phyloP scores from a whole-genome alignment of 64 coral and sea anemone species.

The Montipora foliosa region DNA sequence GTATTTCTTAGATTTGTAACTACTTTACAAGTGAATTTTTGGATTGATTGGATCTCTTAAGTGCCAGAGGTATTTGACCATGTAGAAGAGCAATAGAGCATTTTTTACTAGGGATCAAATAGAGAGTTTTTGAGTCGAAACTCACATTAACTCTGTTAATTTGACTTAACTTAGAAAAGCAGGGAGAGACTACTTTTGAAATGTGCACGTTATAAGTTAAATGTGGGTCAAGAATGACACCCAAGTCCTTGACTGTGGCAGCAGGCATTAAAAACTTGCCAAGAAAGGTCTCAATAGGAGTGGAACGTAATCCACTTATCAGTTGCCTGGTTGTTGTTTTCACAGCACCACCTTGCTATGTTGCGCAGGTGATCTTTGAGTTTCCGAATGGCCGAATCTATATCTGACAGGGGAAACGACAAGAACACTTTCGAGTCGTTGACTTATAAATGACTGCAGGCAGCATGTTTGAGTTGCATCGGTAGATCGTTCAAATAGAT shows the following conservation, averaged over 20 bases:
- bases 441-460: no score
- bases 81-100: conserved; percentile 22
- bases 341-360: not conserved
- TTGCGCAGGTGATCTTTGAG: not conserved
- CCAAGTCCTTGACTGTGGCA: conserved; percentile 30
- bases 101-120: conserved; percentile 17
- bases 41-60: not conserved
- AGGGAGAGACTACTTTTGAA: conserved; percentile 1
- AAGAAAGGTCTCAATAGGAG: not conserved
- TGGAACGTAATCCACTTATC: no score
- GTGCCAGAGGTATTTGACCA: conserved; percentile 25
- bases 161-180: conserved; percentile 35
- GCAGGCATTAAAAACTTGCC: not conserved
- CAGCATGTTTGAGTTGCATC: no score
- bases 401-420: no score
- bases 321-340: no score
- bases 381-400: no score
- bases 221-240: conserved; percentile 41
- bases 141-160: conserved; percentile 38
- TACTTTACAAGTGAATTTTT: no score
- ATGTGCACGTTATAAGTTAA: conserved; percentile 16
- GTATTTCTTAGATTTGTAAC: not conserved
- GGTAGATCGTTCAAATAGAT: no score
- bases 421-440: no score
- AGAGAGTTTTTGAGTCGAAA: conserved; percentile 18